Conservation (phyloP, 2,888 invertebrate species). For the Lingula anatina region DNA sequence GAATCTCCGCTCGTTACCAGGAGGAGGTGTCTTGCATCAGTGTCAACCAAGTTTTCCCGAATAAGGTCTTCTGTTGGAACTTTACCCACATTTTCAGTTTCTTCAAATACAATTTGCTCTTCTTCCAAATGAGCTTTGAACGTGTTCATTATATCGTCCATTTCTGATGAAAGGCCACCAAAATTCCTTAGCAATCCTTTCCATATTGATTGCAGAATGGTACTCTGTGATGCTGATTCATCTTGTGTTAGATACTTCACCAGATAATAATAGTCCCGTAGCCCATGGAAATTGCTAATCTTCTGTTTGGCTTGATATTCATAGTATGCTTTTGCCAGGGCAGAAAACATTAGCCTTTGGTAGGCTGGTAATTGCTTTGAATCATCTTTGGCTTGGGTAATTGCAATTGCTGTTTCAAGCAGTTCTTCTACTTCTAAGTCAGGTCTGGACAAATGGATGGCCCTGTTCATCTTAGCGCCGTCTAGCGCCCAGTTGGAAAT, state of each 20-base stretch:
- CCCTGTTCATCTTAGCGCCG: conserved; percentile 39
- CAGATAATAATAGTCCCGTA: conserved; percentile 10
- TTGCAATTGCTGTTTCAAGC: conserved; percentile 20
- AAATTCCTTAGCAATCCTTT: conserved; percentile 24
- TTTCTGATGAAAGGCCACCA: conserved; percentile 19
- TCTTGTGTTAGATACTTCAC: conserved; percentile 5
- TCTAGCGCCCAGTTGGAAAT: conserved; percentile 33
- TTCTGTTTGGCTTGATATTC: conserved; percentile 6
- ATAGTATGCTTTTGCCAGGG: conserved; percentile 8
- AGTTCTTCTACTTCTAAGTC: conserved; percentile 25
- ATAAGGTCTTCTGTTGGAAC: conserved; percentile 14
- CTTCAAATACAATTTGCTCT: background rate
- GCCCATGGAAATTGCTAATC: conserved; percentile 11
- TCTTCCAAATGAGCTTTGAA: conserved; percentile 9
- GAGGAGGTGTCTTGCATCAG: conserved; percentile 20
- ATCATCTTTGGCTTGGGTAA: conserved; percentile 4
- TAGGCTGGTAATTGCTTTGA: background rate
- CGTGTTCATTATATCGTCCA: conserved; percentile 7
- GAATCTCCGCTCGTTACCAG: conserved; percentile 21
- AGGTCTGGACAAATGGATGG: conserved; percentile 27
- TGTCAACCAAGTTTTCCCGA: conserved; percentile 17
- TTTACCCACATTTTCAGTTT: background rate
- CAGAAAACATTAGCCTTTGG: background rate
- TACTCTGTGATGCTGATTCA: background rate
- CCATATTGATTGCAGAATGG: conserved; percentile 8